Percentiles rank a stretch among this genome's conserved stretches.
Conservation (phyloP, 2,888 invertebrate genomes). For the Pseudococcus longispinus region DNA sequence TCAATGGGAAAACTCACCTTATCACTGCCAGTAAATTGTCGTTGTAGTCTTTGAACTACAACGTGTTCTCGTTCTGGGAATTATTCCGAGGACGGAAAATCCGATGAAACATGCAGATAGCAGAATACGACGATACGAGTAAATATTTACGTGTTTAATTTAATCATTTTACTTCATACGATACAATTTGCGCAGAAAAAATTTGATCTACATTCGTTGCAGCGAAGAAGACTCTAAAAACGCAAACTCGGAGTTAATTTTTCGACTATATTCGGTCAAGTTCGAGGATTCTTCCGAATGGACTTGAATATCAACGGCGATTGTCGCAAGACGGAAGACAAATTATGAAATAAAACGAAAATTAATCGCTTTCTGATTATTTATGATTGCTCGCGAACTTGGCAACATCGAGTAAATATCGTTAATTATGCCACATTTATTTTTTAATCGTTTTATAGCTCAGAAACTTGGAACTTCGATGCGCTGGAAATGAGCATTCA, state of each 20-base stretch:
- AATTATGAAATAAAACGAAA: no score
- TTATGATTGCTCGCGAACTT: no score
- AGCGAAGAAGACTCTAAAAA: background rate
- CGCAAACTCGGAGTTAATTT: background rate
- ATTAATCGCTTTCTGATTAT: no score
- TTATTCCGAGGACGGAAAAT: background rate
- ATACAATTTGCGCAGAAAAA: background rate
- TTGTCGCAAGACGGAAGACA: no score
- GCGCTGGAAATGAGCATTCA: no score
- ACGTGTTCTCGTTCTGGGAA: background rate
- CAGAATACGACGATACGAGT: background rate
- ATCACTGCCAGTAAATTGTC: background rate
- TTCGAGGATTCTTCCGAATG: background rate
- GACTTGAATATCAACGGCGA: background rate
- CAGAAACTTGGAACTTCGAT: no score
- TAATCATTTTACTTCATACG: background rate
- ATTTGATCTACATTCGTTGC: background rate
- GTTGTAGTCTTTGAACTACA: background rate
- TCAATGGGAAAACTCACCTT: background rate
- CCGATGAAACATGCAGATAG: background rate
- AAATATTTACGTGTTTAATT: background rate
- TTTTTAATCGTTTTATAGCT: no score
- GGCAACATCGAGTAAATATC: no score
- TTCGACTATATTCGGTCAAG: background rate
- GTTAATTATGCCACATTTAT: no score